phyloP scores from a whole-genome alignment of 92 coral and sea anemone species.

The Palythoa grandiflora region DNA sequence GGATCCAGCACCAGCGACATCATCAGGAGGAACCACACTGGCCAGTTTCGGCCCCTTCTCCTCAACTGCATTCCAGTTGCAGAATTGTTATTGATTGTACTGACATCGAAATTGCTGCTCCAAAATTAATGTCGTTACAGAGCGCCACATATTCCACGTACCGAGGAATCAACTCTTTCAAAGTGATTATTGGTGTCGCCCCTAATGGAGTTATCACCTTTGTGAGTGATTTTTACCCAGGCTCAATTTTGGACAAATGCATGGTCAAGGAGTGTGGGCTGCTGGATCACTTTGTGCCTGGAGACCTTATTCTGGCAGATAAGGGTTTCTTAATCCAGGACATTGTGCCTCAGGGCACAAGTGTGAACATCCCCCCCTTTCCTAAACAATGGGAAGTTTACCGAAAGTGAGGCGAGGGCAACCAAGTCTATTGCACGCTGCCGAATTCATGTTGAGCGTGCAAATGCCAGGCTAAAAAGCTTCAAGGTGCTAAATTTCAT shows the following conservation, averaged over 20 bases:
- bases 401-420: slow-evolving; percentile 57
- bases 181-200: slow-evolving; percentile 72
- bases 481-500: slow-evolving; percentile 54
- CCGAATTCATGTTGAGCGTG: slow-evolving; percentile 62
- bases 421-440: slow-evolving; percentile 56
- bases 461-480: slow-evolving; percentile 58
- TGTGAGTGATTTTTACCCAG: slow-evolving; percentile 71
- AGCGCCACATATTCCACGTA: slow-evolving; percentile 65
- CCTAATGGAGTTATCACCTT: slow-evolving; percentile 73
- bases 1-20: too few species aligned
- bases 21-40: too few species aligned
- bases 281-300: slow-evolving; percentile 50
- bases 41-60: too few species aligned
- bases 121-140: slow-evolving; percentile 55
- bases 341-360: slow-evolving; percentile 50
- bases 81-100: slow-evolving; percentile 66
- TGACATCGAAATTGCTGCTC: slow-evolving; percentile 63
- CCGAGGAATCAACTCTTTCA: slow-evolving; percentile 64
- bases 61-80: too few species aligned
- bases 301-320: slow-evolving; percentile 64
- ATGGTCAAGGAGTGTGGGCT: slow-evolving; percentile 67
- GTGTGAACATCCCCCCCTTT: slow-evolving; percentile 54
- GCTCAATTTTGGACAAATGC: slow-evolving; percentile 69
- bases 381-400: slow-evolving; percentile 48
- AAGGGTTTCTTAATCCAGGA: slow-evolving; percentile 50